phyloP scores from a whole-genome alignment of 2,888 invertebrate species.

The Pherbina coryleti region DNA sequence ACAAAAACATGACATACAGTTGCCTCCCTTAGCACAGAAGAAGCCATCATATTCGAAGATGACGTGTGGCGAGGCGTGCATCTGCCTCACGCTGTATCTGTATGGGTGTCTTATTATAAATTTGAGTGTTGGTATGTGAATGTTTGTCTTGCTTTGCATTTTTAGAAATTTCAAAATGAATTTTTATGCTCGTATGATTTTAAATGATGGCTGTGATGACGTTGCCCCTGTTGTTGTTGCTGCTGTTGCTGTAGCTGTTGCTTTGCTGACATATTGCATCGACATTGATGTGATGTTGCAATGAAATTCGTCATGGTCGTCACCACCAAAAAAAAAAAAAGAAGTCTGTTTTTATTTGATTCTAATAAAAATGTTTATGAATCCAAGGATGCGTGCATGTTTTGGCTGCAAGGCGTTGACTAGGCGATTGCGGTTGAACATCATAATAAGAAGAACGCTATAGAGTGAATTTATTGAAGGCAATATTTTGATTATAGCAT shows the following conservation, averaged over 20 bases:
- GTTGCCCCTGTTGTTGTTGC: background rate
- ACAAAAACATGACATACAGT: background rate
- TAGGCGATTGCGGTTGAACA: background rate
- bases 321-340: constrained; percentile 51
- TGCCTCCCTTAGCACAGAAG: background rate
- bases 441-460: background rate
- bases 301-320: constrained; percentile 61
- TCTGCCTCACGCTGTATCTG: background rate
- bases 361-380: constrained; percentile 5
- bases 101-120: constrained; percentile 1
- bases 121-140: background rate
- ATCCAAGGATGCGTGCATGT: constrained; percentile 15
- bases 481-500: too few species aligned
- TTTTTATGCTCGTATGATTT: constrained; percentile 51
- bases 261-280: constrained; percentile 55
- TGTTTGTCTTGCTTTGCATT: constrained; percentile 44
- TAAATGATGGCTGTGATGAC: constrained; percentile 40
- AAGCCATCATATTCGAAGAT: background rate
- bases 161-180: constrained; percentile 53
- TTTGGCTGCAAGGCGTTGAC: background rate
- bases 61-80: background rate
- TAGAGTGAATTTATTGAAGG: background rate
- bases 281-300: constrained; percentile 61
- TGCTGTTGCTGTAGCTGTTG: constrained; percentile 45
- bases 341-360: constrained; percentile 50